Percentiles rank a stretch among this genome's conserved stretches.
These are phyloP conservation scores for Alces alces DNA, from an alignment of 2,113 vertebrate species.

Conservation along the genomic window DNA sequence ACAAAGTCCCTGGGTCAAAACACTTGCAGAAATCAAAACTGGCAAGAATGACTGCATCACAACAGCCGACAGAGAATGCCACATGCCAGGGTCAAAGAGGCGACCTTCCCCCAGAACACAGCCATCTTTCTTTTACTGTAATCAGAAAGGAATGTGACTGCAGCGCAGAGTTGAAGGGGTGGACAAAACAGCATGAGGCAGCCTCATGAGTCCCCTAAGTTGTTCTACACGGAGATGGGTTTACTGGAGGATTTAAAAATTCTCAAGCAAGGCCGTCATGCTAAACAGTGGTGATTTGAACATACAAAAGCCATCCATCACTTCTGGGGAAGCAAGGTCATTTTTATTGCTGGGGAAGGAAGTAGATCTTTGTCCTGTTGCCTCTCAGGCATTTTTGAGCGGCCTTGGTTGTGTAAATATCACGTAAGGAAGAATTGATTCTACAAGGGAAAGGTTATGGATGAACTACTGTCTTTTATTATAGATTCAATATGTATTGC, in stretches of 20 bases:
- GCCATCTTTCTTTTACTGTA: not conserved
- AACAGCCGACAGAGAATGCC: not conserved
- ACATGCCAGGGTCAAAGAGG: not conserved
- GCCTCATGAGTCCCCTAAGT: not conserved
- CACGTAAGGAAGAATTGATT: not conserved
- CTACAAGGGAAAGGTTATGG: no score
- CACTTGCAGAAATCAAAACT: not conserved
- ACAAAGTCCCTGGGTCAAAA: not conserved
- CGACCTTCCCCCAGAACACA: not conserved
- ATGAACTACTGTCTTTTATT: no score
- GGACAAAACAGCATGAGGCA: accelerated
- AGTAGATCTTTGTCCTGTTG: not conserved
- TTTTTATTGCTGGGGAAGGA: not conserved
- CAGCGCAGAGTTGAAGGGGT: not conserved
- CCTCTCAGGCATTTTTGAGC: not conserved
- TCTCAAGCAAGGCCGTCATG: not conserved
- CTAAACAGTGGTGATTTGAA: not conserved
- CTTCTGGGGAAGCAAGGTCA: not conserved
- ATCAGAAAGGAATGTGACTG: not conserved
- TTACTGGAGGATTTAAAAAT: not conserved
- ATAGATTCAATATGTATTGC: not conserved
- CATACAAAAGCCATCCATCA: not conserved
- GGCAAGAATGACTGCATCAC: not conserved
- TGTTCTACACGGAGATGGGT: accelerated
- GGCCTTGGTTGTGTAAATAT: not conserved